These are phyloP conservation scores for Arvicanthis niloticus DNA, from an alignment of 2,113 vertebrate species.

Conservation along the genomic window DNA sequence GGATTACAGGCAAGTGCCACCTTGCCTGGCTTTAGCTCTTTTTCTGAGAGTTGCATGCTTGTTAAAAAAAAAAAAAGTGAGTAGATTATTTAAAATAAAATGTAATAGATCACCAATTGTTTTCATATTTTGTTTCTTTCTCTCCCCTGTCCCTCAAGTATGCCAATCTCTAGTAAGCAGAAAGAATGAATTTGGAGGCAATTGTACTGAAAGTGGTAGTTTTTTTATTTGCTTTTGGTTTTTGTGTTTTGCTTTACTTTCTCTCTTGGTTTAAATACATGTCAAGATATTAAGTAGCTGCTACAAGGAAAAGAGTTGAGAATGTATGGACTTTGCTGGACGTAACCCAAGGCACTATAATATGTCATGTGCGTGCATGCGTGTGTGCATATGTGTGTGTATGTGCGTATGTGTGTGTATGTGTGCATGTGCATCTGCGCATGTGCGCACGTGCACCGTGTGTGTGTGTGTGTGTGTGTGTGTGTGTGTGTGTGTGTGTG, in stretches of 20 bases:
- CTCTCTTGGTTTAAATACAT: neutral
- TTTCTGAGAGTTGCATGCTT: conserved; percentile 32
- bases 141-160: neutral
- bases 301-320: conserved; percentile 31
- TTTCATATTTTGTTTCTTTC: neutral
- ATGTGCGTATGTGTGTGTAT: neutral
- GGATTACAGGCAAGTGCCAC: neutral
- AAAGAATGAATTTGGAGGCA: neutral
- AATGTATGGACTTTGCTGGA: neutral
- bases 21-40: neutral
- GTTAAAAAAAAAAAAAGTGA: neutral
- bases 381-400: neutral
- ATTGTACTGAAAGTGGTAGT: conserved; percentile 10
- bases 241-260: neutral
- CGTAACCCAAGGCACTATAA: neutral
- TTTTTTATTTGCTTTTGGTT: neutral
- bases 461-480: neutral
- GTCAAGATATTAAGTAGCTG: neutral
- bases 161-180: conserved; percentile 24
- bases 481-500: neutral
- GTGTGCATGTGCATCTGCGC: no score
- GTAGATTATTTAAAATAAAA: conserved; percentile 7
- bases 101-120: conserved; percentile 17
- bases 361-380: neutral
- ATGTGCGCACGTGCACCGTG: neutral